A percentile compares a stretch with the other conserved stretches of the same genome.
These are phyloP conservation scores for Rhagoletis zephyria DNA, from an alignment of 1,140 invertebrate species.

Conservation along the genomic window DNA sequence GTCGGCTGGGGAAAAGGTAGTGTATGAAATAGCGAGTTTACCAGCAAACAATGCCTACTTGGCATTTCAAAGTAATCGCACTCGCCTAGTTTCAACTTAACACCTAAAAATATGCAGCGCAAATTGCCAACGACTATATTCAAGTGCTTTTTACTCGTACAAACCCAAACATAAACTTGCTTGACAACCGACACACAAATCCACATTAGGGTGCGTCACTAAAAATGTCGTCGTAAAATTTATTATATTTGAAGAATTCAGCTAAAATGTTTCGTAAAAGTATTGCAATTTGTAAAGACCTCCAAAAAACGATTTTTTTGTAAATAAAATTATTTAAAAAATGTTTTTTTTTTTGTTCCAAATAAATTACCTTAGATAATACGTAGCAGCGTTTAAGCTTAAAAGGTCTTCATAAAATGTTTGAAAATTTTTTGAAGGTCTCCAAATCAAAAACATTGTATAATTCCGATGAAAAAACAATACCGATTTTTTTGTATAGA, in stretches of 20 bases:
- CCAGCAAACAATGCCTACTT: constrained; percentile 42
- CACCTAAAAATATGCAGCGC: constrained; percentile 51
- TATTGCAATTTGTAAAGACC: neutral
- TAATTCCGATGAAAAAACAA: too few species aligned
- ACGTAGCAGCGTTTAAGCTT: too few species aligned
- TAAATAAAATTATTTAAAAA: neutral
- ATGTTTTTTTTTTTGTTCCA: neutral
- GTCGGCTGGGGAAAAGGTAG: too few species aligned
- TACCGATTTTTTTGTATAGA: too few species aligned
- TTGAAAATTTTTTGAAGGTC: too few species aligned
- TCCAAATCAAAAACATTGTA: too few species aligned
- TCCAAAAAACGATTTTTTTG: neutral
- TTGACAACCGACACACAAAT: neutral
- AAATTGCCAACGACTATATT: constrained; percentile 49
- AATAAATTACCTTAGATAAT: too few species aligned
- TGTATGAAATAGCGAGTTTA: constrained; percentile 30
- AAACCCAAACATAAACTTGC: neutral
- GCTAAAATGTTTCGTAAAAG: too few species aligned
- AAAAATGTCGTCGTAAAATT: neutral
- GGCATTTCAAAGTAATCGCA: constrained; percentile 49
- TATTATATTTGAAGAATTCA: too few species aligned
- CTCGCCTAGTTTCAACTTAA: constrained; percentile 41
- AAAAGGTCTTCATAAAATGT: too few species aligned
- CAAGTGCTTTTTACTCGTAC: neutral
- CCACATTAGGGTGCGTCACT: neutral